Evolutionary conservation across 2,797 vertebrate genomes (phyloP), one percentile per base, ranked within the genome.

Genomic region (Hemibagrus guttatus): DNA sequence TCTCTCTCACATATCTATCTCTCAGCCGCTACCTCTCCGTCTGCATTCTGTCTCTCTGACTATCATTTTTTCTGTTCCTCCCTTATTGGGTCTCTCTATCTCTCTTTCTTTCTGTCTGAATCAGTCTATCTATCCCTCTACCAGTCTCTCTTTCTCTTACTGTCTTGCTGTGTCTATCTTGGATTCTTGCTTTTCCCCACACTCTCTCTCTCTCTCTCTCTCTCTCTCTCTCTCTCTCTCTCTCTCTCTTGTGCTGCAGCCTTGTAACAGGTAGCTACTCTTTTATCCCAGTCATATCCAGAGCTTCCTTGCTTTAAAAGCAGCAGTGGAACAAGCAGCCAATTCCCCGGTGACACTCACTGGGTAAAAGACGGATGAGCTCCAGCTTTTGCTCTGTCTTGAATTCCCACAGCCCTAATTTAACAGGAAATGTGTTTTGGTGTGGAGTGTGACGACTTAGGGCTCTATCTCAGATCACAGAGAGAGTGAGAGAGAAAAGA

Each of bases 401-500:
- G 16, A 49, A 78, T 66, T 80, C 31, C 64, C 28, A 28, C 66
- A 87, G 59, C 49, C 2, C 28, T 68, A 87, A 83, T 87, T 74
- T 58, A 83, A 28, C 31, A 68, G 86, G 86, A 87, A 78, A 87
- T 78, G 81, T 87, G 61, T 83, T 83, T 76, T 64, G 49, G 46
- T 76, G 39, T 74, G 72, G 72, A 68, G 52, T 16, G 17, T 35
- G 31, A 58, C 52, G 28, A 68, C 59, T 83, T 35, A 6, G 17
- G 52, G 26, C 49, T 28, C 63, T 42, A 6, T 42, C 17, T 46
- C 76, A 81, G 23, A 71, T 76, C 39, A 64, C 56, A 80, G 17
- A 21, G 39, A 39, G 17, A 13, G 19, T n/a, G n/a, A n/a, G n/a
- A n/a, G n/a, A n/a, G n/a, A n/a, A n/a, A n/a, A 39, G 63, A 56